Evolutionary conservation across 2,113 vertebrate species (phyloP).

Genomic region (Paramormyrops kingsleyae): DNA sequence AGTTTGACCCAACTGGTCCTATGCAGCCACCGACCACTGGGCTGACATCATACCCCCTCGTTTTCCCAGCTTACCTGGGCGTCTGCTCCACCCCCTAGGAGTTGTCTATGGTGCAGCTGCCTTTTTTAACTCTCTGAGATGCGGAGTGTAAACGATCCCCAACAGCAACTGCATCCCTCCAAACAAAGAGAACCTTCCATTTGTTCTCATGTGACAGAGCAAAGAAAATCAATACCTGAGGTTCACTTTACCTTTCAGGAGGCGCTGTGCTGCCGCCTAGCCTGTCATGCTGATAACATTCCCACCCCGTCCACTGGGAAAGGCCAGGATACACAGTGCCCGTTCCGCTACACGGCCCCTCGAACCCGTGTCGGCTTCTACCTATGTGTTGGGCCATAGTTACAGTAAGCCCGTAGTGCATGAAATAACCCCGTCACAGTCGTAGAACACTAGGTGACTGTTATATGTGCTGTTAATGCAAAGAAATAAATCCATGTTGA

Average conservation of each 20-base stretch:
- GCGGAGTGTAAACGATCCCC: not conserved
- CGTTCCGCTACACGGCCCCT: not conserved
- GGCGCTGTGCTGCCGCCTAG: too few species aligned
- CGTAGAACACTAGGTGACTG: constrained; percentile 9
- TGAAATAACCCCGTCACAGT: not conserved
- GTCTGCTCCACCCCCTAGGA: not conserved
- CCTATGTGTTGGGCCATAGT: not conserved
- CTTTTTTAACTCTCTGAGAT: not conserved
- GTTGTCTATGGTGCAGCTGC: not conserved
- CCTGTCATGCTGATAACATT: not conserved
- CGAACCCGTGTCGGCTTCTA: not conserved
- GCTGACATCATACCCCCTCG: not conserved
- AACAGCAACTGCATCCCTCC: not conserved
- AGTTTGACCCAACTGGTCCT: not conserved
- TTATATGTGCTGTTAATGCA: constrained; percentile 18
- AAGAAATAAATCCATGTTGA: not conserved
- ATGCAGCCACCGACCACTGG: not conserved
- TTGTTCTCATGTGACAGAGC: not conserved
- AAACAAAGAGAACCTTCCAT: not conserved
- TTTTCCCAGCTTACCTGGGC: not conserved
- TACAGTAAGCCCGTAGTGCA: not conserved
- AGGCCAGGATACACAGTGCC: not conserved
- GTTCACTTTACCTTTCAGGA: not conserved
- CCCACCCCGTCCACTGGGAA: not conserved
- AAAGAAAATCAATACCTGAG: not conserved